Base-by-base conservation (phyloP, 53 echinoderm and acorn worm genomes). In the Holothuria leucospilota region DNA sequence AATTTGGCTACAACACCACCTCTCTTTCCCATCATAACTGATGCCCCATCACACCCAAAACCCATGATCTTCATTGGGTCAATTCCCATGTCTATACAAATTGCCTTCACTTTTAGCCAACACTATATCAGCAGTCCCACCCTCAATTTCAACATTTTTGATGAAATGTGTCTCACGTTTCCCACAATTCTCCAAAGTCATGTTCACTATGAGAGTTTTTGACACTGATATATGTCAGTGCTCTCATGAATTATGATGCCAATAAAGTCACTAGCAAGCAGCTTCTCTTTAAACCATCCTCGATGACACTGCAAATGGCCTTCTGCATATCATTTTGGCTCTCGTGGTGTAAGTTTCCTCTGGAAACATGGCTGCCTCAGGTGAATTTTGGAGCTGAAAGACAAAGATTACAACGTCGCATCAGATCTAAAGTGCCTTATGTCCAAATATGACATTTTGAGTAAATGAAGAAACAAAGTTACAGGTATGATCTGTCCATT, bases 11-110 rank as follows among this genome's bases (percentile, higher is more conserved):
- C 63, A 63, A 63, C 63, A 7, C 63, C 63, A 6, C 63, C 63
- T 63, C 63, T 63, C 63, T 63, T 63, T 13, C 63, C 63, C 63
- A 63, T 63, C 63, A 63, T 63, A 6, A 63, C 63, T 25, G 63
- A 63, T 6, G 63, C 63, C 5, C 63, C 63, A 63, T 63, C 63
- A 4, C 6, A 63, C 63, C 63, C 63, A 25, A 63, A 63, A 6
- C 63, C 63, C 5, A 7, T 7, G 12, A 63, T 63, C 63, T 63
- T 63, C 5, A 6, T 13, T 7, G 63, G 5, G 21, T 63, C 63
- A 6, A 63, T 13, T 7, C 63, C 63, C 63, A 63, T 63, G 12
- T 63, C 63, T 13, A 7, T 6, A 63, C 63, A 63, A 11, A 63
- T 13, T 25, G 5, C 63, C 12, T 63, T 63, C 26, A 63, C 4